Evolutionary conservation across 1,140 invertebrate genomes (phyloP), one percentile per base, ranked within the genome.

Genomic region (Xylocopa sonorina): DNA sequence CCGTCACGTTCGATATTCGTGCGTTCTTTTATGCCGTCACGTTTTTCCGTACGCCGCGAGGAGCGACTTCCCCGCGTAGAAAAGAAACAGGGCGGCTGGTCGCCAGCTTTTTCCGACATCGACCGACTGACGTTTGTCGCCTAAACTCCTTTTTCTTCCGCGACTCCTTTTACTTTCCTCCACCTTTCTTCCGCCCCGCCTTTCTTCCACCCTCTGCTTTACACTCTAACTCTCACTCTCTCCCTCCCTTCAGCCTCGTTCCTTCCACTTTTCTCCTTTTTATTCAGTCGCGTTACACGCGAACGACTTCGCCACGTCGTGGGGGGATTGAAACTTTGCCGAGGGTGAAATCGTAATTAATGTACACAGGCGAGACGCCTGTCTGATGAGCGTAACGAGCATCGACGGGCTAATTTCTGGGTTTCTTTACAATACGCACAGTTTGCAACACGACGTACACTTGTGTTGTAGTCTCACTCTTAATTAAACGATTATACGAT

Each of bases 1-100:
- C 80, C 71, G 71, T 82, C 83, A 82, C 69, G 75, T 85, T 82
- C 83, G 76, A 86, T 85, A 85, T 85, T 75, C 80, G 46, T 55
- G 53, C 80, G 50, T 76, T 82, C 71, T 75, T 85, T 85, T 82
- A 85, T 77, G 53, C 50, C 75, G 80, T 68, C 84, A 86, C 80
- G 80, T 86, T 82, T 60, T 76, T 69, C 62, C 57, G 21, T 27
- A n/a, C n/a, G 21, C 27, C n/a, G 32, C 57, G 55, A 76, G 77
- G 53, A n/a, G n/a, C n/a, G n/a, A 71, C 76, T 60, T 71, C 71
- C 24, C 60, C n/a, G 7, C 32, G 12, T 2, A 4, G 43, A 16
- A 69, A 74, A 76, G 60, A 72, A 51, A 46, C 69, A 43, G n/a
- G n/a, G 46, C 50, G 27, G 53, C 53, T 46, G 34, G 57, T 75